phyloP scores from a whole-genome alignment of 2,888 invertebrate species.

The Apeira syringaria region DNA sequence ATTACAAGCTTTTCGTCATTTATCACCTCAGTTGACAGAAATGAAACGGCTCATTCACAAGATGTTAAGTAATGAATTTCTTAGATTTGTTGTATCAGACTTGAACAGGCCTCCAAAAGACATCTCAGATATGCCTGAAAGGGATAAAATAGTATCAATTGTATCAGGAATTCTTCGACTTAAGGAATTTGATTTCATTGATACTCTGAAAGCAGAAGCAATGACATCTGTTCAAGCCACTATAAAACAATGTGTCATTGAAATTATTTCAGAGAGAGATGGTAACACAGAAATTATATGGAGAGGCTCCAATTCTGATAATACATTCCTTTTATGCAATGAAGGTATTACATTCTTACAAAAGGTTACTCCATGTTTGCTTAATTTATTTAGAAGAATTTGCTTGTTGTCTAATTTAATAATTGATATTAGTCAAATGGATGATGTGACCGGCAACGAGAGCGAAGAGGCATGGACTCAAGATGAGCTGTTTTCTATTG shows the following conservation, averaged over 20 bases:
- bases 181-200: conserved; percentile 94
- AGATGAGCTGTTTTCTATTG: conserved; percentile 87
- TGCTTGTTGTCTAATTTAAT: conserved; percentile 90
- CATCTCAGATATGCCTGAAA: conserved; percentile 85
- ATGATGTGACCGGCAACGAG: conserved; percentile 82
- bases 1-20: conserved; percentile 96
- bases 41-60: conserved; percentile 98
- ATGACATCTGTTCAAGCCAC: conserved; percentile 94
- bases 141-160: conserved; percentile 94
- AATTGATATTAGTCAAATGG: conserved; percentile 87
- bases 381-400: conserved; percentile 89
- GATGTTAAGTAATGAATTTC: conserved; percentile 98
- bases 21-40: conserved; percentile 97
- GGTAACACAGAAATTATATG: conserved; percentile 72
- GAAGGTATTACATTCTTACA: conserved; percentile 88
- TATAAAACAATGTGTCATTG: conserved; percentile 94
- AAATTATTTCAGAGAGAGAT: conserved; percentile 81
- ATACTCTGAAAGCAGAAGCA: conserved; percentile 93
- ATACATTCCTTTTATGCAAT: conserved; percentile 83
- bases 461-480: conserved; percentile 88
- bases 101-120: conserved; percentile 90
- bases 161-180: conserved; percentile 95
- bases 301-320: conserved; percentile 70
- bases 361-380: conserved; percentile 85
- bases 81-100: conserved; percentile 95